Percentiles rank a stretch among this genome's conserved stretches.
These are phyloP conservation scores for Emys orbicularis DNA, from an alignment of 2,797 vertebrate genomes.

Conservation along the genomic window DNA sequence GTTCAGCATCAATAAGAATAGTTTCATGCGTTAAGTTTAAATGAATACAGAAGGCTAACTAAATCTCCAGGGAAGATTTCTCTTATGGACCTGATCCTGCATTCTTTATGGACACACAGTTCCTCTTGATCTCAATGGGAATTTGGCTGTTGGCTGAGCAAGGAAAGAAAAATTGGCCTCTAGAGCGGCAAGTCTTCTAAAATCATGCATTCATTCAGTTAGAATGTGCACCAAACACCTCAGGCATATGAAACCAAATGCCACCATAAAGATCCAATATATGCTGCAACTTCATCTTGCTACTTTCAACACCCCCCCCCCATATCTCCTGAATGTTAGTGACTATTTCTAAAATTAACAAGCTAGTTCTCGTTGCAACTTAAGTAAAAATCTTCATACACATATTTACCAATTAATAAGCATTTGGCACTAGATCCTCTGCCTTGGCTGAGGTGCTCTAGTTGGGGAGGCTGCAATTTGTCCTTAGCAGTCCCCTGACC, in stretches of 20 bases:
- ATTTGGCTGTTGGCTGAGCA: not conserved
- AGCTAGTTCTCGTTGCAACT: not conserved
- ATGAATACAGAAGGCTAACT: not conserved
- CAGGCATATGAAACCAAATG: not conserved
- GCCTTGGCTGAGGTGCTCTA: accelerated
- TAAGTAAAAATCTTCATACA: not conserved
- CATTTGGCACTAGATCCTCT: not conserved
- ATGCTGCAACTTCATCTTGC: not conserved
- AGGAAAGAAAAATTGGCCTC: not conserved
- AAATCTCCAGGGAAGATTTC: not conserved
- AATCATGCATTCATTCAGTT: not conserved
- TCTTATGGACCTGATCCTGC: not conserved
- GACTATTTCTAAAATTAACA: not conserved
- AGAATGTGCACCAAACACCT: not conserved
- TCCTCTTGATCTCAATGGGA: not conserved
- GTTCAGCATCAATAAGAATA: not conserved
- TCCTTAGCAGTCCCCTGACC: not conserved
- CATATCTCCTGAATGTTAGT: not conserved
- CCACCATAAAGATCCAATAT: not conserved
- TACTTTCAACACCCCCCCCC: not conserved
- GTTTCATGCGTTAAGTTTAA: not conserved
- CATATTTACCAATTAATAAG: not conserved
- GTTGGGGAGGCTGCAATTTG: not conserved
- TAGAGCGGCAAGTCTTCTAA: not conserved
- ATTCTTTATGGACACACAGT: not conserved